These are phyloP conservation scores for Sclerodermus sp. DNA, from an alignment of 2,888 invertebrate species.

Conservation along the genomic window DNA sequence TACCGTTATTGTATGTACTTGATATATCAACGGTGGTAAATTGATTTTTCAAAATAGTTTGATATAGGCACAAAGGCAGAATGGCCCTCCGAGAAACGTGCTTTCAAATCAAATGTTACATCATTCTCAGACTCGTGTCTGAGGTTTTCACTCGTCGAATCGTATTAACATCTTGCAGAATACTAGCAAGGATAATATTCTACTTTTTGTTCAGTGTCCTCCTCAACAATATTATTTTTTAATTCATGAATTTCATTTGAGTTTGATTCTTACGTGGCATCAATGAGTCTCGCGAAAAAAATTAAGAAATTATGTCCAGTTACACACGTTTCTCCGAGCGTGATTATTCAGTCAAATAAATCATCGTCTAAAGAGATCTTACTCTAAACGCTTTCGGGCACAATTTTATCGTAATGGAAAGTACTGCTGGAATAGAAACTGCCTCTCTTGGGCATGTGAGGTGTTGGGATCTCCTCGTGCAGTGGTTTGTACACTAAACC, in stretches of 20 bases:
- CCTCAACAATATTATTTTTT: no score
- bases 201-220: no score
- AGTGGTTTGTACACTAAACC: slow-evolving; percentile 78
- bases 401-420: slow-evolving; percentile 67
- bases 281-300: no score
- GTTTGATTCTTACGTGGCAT: no score
- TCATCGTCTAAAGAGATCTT: no score
- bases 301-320: neutral
- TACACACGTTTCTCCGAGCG: neutral
- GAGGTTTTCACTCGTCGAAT: no score
- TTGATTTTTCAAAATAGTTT: no score
- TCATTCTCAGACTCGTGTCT: neutral
- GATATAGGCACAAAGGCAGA: neutral
- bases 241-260: no score
- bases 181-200: no score
- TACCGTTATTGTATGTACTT: no score
- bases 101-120: neutral
- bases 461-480: slow-evolving; percentile 74
- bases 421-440: slow-evolving; percentile 66
- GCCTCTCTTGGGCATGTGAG: slow-evolving; percentile 65
- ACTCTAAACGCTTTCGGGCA: slow-evolving; percentile 64
- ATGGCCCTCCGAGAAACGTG: neutral
- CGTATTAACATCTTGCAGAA: no score
- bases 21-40: no score
- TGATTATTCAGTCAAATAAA: neutral